Evolutionary conservation across 2,113 vertebrate genomes (phyloP).

Genomic region (Psephotus haematonotus): DNA sequence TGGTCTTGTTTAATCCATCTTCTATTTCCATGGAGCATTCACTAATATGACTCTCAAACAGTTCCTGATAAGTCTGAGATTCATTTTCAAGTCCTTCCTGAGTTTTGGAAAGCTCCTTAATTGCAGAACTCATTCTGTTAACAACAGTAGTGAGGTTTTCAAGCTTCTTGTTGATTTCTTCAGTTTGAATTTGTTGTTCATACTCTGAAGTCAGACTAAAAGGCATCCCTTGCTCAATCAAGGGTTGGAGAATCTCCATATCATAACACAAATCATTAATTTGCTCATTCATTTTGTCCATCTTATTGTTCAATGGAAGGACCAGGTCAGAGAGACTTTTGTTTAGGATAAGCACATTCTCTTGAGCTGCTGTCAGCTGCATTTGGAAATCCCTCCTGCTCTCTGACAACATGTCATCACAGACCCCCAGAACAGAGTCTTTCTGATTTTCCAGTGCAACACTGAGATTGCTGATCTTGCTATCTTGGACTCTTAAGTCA

Average conservation of each 20-base stretch:
- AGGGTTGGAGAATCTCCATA: slow-evolving; percentile 80
- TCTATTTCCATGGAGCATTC: slow-evolving; percentile 75
- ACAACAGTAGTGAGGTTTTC: slow-evolving; percentile 63
- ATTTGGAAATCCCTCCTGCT: slow-evolving; percentile 69
- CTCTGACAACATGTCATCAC: slow-evolving; percentile 69
- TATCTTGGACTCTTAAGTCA: slow-evolving; percentile 72
- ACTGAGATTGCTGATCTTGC: slow-evolving; percentile 76
- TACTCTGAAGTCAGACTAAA: slow-evolving; percentile 43
- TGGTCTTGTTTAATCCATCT: slow-evolving; percentile 81
- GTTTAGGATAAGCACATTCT: slow-evolving; percentile 70
- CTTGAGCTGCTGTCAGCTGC: slow-evolving; percentile 65
- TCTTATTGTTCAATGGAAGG: slow-evolving; percentile 70
- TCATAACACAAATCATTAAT: slow-evolving; percentile 80
- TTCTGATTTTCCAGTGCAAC: slow-evolving; percentile 64
- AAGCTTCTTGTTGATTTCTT: slow-evolving; percentile 52
- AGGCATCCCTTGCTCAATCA: slow-evolving; percentile 73
- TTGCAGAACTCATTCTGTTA: slow-evolving; percentile 49
- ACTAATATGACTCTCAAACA: slow-evolving; percentile 64
- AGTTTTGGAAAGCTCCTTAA: slow-evolving; percentile 62
- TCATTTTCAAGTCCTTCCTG: slow-evolving; percentile 72
- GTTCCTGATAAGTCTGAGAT: slow-evolving; percentile 45
- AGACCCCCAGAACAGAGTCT: slow-evolving; percentile 55
- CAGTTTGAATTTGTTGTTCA: slow-evolving; percentile 61
- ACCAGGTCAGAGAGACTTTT: slow-evolving; percentile 71
- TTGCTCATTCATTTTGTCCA: slow-evolving; percentile 80